Percentiles rank a stretch among this genome's conserved stretches.
Conservation (phyloP, 2,797 vertebrate species). For the Heterohyrax brucei region DNA sequence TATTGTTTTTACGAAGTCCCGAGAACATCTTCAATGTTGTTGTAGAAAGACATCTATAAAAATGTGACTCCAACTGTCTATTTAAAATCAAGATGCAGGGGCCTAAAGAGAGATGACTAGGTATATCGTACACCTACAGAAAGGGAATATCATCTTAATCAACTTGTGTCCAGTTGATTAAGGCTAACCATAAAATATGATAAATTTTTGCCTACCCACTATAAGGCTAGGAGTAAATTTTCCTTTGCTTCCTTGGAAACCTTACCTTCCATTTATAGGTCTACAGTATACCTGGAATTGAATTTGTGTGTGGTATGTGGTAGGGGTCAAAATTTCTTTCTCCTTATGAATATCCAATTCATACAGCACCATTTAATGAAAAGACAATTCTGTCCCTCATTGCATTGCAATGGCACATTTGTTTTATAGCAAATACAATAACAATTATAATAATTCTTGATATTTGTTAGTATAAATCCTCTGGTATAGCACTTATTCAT, state of each 20-base stretch:
- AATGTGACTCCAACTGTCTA: not conserved
- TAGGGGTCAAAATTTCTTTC: conserved; percentile 9
- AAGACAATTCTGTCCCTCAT: conserved; percentile 28
- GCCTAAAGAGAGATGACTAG: conserved; percentile 17
- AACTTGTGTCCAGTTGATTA: conserved; percentile 23
- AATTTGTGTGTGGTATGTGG: not conserved
- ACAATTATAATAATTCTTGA: conserved; percentile 27
- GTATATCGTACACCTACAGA: not conserved
- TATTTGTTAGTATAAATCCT: conserved; percentile 41
- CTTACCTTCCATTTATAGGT: conserved; percentile 64
- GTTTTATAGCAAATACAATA: conserved; percentile 36
- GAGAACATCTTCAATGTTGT: conserved; percentile 48
- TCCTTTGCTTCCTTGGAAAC: not conserved
- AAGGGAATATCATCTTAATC: not conserved
- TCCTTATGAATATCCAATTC: not conserved
- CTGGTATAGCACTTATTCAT: not conserved
- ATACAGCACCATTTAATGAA: conserved; percentile 35
- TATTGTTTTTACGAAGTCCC: conserved; percentile 58
- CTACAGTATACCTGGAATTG: not conserved
- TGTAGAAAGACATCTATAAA: conserved; percentile 59
- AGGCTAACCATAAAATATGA: not conserved
- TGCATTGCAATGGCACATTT: not conserved
- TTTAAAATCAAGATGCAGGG: conserved; percentile 47
- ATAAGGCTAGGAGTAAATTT: conserved; percentile 37
- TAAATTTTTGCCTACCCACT: conserved; percentile 35